phyloP scores from a whole-genome alignment of 1,140 invertebrate species.

The Drosophila prosaltans region DNA sequence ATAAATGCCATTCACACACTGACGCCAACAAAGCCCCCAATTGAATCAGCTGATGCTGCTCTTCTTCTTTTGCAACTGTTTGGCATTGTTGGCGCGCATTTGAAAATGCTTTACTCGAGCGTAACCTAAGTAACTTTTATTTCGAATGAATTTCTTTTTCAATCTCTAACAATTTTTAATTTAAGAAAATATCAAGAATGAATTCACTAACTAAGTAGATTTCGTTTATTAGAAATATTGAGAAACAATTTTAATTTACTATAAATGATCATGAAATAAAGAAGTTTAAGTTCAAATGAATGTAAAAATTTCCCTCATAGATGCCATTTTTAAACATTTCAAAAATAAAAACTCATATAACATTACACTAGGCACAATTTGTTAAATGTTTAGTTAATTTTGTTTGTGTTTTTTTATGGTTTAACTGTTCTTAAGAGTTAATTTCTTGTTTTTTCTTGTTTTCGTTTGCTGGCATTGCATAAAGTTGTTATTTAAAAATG shows the following conservation, averaged over 20 bases:
- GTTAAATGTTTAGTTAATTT: neutral
- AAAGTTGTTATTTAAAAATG: constrained; percentile 19
- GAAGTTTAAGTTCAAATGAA: too few relatives aligned
- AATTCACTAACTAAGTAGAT: too few relatives aligned
- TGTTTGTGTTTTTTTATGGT: neutral
- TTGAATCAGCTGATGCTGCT: constrained; percentile 17
- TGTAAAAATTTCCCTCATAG: neutral
- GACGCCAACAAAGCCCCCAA: constrained; percentile 11
- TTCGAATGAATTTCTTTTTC: too few relatives aligned
- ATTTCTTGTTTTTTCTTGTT: neutral
- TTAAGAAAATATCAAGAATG: too few relatives aligned
- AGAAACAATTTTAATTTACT: too few relatives aligned
- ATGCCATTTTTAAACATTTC: constrained; percentile 20
- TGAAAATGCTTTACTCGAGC: neutral
- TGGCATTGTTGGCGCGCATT: neutral
- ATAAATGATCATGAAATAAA: too few relatives aligned
- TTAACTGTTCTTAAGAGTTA: too few relatives aligned
- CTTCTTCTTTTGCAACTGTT: constrained; percentile 21
- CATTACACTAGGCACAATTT: constrained; percentile 2
- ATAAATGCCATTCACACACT: constrained; percentile 26
- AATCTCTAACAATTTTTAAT: too few relatives aligned
- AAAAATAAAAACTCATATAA: constrained; percentile 13
- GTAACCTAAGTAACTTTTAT: too few relatives aligned
- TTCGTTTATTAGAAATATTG: too few relatives aligned
- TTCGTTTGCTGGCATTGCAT: neutral